Conservation (phyloP, 2,113 vertebrate genomes). For the Poicephalus gulielmi region DNA sequence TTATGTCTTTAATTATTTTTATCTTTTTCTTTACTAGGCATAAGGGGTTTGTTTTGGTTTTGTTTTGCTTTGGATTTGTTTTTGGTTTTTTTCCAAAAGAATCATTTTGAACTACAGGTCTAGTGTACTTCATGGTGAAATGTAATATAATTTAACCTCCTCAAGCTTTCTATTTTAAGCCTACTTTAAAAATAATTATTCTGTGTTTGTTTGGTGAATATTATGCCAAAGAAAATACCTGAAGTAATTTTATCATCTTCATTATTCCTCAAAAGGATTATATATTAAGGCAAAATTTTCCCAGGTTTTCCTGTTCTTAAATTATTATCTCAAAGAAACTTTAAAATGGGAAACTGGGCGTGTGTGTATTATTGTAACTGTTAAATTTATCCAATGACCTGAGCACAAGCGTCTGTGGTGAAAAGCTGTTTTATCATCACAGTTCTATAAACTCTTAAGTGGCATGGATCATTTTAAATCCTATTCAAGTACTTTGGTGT, state of each 20-base stretch:
- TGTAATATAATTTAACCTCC: background rate
- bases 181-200: background rate
- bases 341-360: background rate
- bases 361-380: background rate
- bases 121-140: background rate
- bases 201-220: background rate
- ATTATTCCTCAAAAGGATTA: background rate
- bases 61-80: background rate
- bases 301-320: background rate
- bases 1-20: constrained; percentile 28
- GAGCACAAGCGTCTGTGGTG: background rate
- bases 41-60: background rate
- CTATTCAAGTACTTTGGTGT: background rate
- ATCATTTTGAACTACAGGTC: background rate
- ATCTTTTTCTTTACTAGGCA: background rate
- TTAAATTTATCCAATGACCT: background rate
- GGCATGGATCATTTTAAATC: background rate
- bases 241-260: background rate
- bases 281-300: background rate
- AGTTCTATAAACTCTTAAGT: background rate
- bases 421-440: background rate
- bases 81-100: background rate
- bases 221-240: constrained; percentile 56
- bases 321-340: background rate
- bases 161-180: constrained; percentile 5